Percentiles rank a stretch among this genome's conserved stretches.
Evolutionary conservation across 2,113 vertebrate species (phyloP).

Genomic region (Podocnemis expansa): DNA sequence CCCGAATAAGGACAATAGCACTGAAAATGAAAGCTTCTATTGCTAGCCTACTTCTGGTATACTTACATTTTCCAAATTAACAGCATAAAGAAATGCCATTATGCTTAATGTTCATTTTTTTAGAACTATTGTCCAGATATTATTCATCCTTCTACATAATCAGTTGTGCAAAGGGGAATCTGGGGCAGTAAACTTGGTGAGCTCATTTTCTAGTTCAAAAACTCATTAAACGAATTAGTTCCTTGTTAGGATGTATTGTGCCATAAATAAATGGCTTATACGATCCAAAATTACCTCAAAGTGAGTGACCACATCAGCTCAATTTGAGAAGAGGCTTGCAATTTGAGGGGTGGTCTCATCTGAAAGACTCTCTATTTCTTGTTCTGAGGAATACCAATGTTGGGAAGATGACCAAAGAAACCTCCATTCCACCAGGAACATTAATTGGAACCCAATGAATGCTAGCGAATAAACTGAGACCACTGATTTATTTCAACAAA

Average conservation of each 20-base stretch:
- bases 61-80: slow-evolving; percentile 33
- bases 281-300: slow-evolving; percentile 16
- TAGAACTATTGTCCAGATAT: slow-evolving; percentile 33
- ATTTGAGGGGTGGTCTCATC: slow-evolving; percentile 24
- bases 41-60: background rate
- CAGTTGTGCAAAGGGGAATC: slow-evolving; percentile 42
- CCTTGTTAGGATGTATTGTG: slow-evolving; percentile 12
- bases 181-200: background rate
- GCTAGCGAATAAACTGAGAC: background rate
- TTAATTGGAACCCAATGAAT: background rate
- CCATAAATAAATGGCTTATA: slow-evolving; percentile 26
- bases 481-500: slow-evolving; percentile 7
- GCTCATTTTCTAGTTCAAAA: slow-evolving; percentile 26
- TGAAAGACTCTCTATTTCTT: background rate
- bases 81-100: slow-evolving; percentile 4
- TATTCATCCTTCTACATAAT: slow-evolving; percentile 22
- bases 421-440: background rate
- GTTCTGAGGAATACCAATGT: background rate
- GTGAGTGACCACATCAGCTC: background rate
- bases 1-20: background rate
- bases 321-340: background rate
- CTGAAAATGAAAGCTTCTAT: background rate
- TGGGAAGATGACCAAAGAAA: background rate
- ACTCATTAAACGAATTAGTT: slow-evolving; percentile 16
- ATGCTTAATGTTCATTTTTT: background rate